These are phyloP conservation scores for Uromys caudimaculatus DNA, from an alignment of 2,797 vertebrate species.

Conservation along the genomic window DNA sequence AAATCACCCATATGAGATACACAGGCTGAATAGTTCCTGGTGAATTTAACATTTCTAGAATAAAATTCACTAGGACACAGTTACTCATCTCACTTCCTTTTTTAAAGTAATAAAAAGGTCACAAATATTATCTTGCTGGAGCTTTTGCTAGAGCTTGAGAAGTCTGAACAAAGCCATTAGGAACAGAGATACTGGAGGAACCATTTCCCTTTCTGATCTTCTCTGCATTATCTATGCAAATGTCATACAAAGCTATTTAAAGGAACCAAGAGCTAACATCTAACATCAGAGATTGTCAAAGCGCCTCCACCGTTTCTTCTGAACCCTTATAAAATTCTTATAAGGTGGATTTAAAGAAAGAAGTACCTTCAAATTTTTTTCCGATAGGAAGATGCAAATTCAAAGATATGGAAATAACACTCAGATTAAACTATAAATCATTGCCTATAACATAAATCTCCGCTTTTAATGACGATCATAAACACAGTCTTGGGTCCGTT, in stretches of 20 bases:
- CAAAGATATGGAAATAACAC: conserved; percentile 23
- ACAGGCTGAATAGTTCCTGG: conserved; percentile 68
- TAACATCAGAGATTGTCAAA: conserved; percentile 36
- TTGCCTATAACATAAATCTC: neutral
- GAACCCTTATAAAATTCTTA: conserved; percentile 27
- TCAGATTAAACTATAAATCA: conserved; percentile 8
- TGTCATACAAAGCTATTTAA: conserved; percentile 44
- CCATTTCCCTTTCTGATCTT: neutral
- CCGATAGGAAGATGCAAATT: conserved; percentile 39
- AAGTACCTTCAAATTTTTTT: conserved; percentile 40
- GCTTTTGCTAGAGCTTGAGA: conserved; percentile 39
- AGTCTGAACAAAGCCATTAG: conserved; percentile 12
- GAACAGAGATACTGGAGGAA: neutral
- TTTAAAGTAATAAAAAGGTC: conserved; percentile 32
- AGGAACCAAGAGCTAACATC: conserved; percentile 22
- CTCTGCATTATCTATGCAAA: conserved; percentile 14
- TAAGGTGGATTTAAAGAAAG: conserved; percentile 18
- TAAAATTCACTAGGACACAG: conserved; percentile 35
- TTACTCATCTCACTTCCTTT: conserved; percentile 43
- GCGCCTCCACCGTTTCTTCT: conserved; percentile 4
- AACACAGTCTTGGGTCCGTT: neutral
- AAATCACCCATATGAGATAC: conserved; percentile 63
- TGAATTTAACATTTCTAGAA: conserved; percentile 68
- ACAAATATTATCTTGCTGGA: conserved; percentile 48
- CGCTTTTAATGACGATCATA: neutral